Conservation (phyloP, 1,140 invertebrate species). For the honey bee (Apis mellifera) region DNA sequence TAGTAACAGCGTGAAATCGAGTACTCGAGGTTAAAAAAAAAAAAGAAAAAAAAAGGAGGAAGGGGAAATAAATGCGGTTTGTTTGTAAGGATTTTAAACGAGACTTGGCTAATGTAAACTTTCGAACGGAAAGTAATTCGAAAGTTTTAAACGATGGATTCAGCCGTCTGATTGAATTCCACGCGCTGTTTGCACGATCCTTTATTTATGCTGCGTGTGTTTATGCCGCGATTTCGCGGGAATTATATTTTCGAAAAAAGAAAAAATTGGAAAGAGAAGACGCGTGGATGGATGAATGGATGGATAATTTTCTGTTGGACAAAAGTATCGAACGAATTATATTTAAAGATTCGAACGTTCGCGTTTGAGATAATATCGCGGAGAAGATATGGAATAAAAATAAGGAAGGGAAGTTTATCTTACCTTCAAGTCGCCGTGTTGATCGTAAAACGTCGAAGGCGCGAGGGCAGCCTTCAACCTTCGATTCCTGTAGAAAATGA, state of each 20-base stretch:
- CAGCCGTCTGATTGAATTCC: slow-evolving; percentile 26
- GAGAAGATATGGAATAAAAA: no score
- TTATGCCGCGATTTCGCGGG: slow-evolving; percentile 13
- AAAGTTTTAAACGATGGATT: slow-evolving; percentile 48
- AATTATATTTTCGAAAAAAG: background rate
- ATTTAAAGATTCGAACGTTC: no score
- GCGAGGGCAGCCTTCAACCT: slow-evolving; percentile 82
- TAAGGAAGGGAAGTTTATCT: background rate
- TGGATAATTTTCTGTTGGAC: background rate
- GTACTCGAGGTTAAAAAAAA: background rate
- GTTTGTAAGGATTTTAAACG: slow-evolving; percentile 25
- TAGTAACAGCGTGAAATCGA: background rate
- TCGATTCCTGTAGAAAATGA: slow-evolving; percentile 87
- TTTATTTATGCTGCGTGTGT: slow-evolving; percentile 32
- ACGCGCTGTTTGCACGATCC: background rate
- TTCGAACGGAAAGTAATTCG: slow-evolving; percentile 25
- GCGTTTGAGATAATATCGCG: no score
- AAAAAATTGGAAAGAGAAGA: background rate
- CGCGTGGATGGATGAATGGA: no score
- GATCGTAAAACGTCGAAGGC: slow-evolving; percentile 74
- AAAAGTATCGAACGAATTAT: no score
- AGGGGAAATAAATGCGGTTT: background rate
- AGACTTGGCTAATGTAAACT: slow-evolving; percentile 32
- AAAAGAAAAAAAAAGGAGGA: no score
- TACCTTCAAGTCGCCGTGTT: slow-evolving; percentile 75